Evolutionary conservation across 1,140 invertebrate genomes (phyloP).

Genomic region (Dermatophagoides farinae): DNA sequence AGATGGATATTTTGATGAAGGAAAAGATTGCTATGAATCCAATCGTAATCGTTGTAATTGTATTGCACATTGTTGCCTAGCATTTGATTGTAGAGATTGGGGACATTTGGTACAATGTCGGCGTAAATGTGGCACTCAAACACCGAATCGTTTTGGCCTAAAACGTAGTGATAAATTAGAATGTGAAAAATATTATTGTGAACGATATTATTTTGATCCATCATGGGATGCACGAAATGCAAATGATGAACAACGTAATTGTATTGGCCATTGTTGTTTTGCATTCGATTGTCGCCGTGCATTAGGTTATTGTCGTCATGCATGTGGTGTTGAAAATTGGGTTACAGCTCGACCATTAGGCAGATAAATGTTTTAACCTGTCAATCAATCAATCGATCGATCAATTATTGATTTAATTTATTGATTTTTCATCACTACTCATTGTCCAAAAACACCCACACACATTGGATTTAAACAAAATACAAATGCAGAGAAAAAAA

Average conservation of each 20-base stretch:
- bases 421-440: no score
- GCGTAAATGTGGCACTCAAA: background rate
- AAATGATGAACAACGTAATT: slow-evolving; percentile 5
- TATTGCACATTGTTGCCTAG: slow-evolving; percentile 9
- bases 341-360: slow-evolving; percentile 1
- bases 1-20: slow-evolving; percentile 2
- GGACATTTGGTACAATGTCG: slow-evolving; percentile 8
- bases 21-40: slow-evolving; percentile 6
- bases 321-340: slow-evolving; percentile 3
- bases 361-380: background rate
- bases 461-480: no score
- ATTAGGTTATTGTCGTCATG: slow-evolving; percentile 11
- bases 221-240: slow-evolving; percentile 1
- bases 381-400: no score
- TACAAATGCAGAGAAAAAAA: no score
- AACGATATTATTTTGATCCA: background rate
- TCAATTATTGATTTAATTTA: no score
- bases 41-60: slow-evolving; percentile 4
- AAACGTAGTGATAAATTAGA: background rate
- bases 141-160: slow-evolving; percentile 2
- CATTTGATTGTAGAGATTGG: slow-evolving; percentile 11
- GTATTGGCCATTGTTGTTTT: slow-evolving; percentile 9
- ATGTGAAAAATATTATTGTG: slow-evolving; percentile 2
- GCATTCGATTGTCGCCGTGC: slow-evolving; percentile 6
- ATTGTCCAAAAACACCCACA: no score